Percentiles rank a stretch among this genome's conserved stretches.
These are phyloP conservation scores for Pseudomyrmex sp. DNA, from an alignment of 1,140 invertebrate species.

Conservation along the genomic window DNA sequence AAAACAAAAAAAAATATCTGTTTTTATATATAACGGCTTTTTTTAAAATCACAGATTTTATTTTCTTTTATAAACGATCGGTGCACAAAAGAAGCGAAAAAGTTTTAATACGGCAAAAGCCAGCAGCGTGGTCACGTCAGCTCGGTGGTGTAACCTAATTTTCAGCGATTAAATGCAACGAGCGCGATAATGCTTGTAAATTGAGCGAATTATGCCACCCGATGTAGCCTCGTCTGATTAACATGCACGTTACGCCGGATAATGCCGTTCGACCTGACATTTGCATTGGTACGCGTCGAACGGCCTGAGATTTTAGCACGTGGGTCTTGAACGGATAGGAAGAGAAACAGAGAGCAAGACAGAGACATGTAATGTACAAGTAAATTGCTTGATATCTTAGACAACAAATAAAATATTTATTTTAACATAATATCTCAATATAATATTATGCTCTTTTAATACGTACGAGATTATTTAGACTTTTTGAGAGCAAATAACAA, in stretches of 20 bases:
- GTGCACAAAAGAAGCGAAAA: constrained; percentile 37
- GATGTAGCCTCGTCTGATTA: constrained; percentile 80
- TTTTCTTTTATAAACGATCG: constrained; percentile 14
- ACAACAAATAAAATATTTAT: too few species aligned
- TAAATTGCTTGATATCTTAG: background rate
- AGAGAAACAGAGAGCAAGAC: too few species aligned
- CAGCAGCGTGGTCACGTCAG: constrained; percentile 71
- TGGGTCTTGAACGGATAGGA: constrained; percentile 18
- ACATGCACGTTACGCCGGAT: constrained; percentile 82
- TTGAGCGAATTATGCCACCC: constrained; percentile 83
- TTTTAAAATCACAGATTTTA: constrained; percentile 29
- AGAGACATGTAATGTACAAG: background rate
- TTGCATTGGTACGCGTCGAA: constrained; percentile 82
- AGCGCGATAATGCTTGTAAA: constrained; percentile 84
- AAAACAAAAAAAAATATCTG: background rate
- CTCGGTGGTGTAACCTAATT: constrained; percentile 79
- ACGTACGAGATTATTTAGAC: too few species aligned
- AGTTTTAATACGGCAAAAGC: constrained; percentile 53
- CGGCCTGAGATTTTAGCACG: constrained; percentile 70
- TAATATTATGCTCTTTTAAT: too few species aligned
- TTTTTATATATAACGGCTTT: background rate
- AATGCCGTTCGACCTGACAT: constrained; percentile 79
- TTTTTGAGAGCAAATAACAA: too few species aligned
- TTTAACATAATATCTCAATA: too few species aligned
- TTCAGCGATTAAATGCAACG: constrained; percentile 82